These are phyloP conservation scores for Penaeus vannamei DNA, from an alignment of 1,140 invertebrate genomes.

Conservation along the genomic window DNA sequence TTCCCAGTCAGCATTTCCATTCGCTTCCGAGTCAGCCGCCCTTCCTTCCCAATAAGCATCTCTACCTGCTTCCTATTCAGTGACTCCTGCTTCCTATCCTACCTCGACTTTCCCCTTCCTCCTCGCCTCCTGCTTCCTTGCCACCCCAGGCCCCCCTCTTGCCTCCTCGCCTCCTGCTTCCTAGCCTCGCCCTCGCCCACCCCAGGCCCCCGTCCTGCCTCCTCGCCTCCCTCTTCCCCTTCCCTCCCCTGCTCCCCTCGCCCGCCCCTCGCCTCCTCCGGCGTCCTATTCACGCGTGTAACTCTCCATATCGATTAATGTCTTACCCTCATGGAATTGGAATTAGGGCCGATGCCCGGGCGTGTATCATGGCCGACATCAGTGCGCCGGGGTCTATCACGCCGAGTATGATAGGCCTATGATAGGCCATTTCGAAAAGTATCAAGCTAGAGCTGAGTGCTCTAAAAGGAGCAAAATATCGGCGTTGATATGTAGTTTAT, in stretches of 20 bases:
- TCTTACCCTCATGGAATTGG: too few relatives aligned
- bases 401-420: too few relatives aligned
- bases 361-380: too few relatives aligned
- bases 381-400: too few relatives aligned
- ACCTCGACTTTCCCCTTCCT: not conserved
- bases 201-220: not conserved
- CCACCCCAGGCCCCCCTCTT: not conserved
- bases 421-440: too few relatives aligned
- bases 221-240: not conserved
- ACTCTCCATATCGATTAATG: too few relatives aligned
- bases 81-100: not conserved
- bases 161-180: not conserved
- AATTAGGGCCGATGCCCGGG: too few relatives aligned
- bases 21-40: too few relatives aligned
- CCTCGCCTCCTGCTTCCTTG: not conserved
- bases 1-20: too few relatives aligned
- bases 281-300: not conserved
- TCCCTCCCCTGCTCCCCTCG: not conserved
- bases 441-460: too few relatives aligned
- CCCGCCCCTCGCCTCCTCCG: not conserved
- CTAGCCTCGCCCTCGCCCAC: not conserved
- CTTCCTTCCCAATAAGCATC: not conserved
- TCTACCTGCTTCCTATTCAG: not conserved
- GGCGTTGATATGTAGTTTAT: too few relatives aligned
- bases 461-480: too few relatives aligned